Conservation (phyloP, 1,140 invertebrate genomes). For the Drosophila auraria region DNA sequence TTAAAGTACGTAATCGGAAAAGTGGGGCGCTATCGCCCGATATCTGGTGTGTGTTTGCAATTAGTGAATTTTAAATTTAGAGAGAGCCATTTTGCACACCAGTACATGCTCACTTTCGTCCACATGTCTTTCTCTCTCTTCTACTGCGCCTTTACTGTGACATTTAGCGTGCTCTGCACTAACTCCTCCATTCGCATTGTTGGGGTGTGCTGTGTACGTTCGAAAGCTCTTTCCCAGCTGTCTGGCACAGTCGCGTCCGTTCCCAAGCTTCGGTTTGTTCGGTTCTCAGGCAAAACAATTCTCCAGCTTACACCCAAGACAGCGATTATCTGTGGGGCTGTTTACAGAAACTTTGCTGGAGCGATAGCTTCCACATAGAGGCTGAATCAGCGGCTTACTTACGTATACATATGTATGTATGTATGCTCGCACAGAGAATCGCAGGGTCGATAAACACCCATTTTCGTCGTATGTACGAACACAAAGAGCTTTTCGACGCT, state of each 20-base stretch:
- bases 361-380: not conserved
- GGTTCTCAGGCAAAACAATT: not conserved
- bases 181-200: conserved; percentile 25
- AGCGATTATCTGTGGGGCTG: not conserved
- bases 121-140: not conserved
- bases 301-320: not conserved
- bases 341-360: not conserved
- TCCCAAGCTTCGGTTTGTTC: conserved; percentile 2
- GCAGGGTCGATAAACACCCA: not conserved
- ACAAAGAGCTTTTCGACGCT: conserved; percentile 50
- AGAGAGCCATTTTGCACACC: conserved; percentile 1
- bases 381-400: conserved; percentile 19
- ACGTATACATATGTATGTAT: not conserved
- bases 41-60: conserved; percentile 15
- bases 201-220: not conserved
- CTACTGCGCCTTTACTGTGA: conserved; percentile 38
- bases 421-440: not conserved
- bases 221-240: conserved; percentile 64
- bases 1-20: conserved; percentile 59
- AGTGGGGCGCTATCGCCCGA: not conserved
- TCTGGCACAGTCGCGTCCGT: conserved; percentile 45
- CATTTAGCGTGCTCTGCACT: conserved; percentile 50
- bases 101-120: conserved; percentile 3
- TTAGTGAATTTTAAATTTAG: conserved; percentile 11
- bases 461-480: conserved; percentile 4